phyloP scores from a whole-genome alignment of 37 sponge, comb jelly and placozoan genomes.

The Diacarnus erythraeanus region DNA sequence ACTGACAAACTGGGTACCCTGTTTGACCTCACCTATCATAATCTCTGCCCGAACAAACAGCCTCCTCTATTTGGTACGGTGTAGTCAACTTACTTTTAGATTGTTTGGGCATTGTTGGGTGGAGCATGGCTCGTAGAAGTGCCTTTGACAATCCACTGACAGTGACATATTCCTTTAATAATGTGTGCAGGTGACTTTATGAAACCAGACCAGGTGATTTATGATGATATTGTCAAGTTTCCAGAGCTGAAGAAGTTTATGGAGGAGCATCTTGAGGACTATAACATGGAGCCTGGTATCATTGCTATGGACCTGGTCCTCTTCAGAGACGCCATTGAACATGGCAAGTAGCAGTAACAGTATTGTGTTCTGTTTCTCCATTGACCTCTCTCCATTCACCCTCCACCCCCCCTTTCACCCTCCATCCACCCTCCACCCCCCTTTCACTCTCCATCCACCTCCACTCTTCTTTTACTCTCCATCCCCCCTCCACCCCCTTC shows the following conservation, averaged over 20 bases:
- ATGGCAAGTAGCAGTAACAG: slow-evolving; percentile 46
- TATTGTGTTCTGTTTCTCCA: neutral
- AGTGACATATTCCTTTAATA: too few species aligned
- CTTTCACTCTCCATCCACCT: too few species aligned
- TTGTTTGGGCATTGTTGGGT: neutral
- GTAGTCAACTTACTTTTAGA: neutral
- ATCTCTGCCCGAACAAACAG: slow-evolving; percentile 86
- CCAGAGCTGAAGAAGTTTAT: slow-evolving; percentile 85
- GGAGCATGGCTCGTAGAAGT: too few species aligned
- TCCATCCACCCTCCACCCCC: too few species aligned
- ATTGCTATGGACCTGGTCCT: slow-evolving; percentile 96
- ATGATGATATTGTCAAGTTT: slow-evolving; percentile 94
- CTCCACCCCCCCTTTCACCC: too few species aligned
- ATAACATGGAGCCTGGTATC: slow-evolving; percentile 97
- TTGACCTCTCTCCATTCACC: neutral
- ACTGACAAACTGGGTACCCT: slow-evolving; percentile 88
- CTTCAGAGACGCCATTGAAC: slow-evolving; percentile 98
- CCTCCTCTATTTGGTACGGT: slow-evolving; percentile 87
- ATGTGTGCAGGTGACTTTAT: slow-evolving; percentile 78
- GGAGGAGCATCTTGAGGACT: slow-evolving; percentile 96
- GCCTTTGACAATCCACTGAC: too few species aligned
- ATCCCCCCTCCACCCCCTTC: too few species aligned
- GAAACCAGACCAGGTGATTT: slow-evolving; percentile 71
- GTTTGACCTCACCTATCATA: slow-evolving; percentile 95
- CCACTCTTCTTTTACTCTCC: too few species aligned